phyloP scores from a whole-genome alignment of 2,888 invertebrate species.

The Eledona agricola region DNA sequence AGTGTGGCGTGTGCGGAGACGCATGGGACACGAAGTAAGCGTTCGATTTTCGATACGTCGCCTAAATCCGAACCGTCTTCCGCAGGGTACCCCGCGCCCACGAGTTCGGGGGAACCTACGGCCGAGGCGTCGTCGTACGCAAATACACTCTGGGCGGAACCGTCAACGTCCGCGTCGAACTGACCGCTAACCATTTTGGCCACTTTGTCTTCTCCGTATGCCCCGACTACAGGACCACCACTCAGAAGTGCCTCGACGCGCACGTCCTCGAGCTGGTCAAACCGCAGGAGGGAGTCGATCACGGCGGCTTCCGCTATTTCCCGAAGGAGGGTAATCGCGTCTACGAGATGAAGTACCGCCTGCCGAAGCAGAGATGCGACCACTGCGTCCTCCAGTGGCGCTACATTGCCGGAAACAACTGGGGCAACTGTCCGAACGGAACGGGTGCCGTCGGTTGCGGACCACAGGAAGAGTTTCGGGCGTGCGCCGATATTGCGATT shows the following conservation, averaged over 20 bases:
- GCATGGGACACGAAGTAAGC: conserved; percentile 74
- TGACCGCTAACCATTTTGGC: conserved; percentile 89
- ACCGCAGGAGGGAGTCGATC: conserved; percentile 61
- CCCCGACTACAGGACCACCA: conserved; percentile 74
- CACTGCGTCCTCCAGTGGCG: conserved; percentile 91
- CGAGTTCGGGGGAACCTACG: conserved; percentile 85
- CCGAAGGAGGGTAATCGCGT: conserved; percentile 81
- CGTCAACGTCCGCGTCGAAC: conserved; percentile 79
- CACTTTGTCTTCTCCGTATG: conserved; percentile 88
- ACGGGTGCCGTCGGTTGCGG: conserved; percentile 86
- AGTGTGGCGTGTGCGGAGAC: conserved; percentile 89
- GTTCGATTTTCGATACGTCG: background rate
- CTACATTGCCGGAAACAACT: conserved; percentile 85
- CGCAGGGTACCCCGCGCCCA: conserved; percentile 73
- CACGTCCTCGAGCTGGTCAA: conserved; percentile 69
- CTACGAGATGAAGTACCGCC: conserved; percentile 71
- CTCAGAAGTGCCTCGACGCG: conserved; percentile 81
- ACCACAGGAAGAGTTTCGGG: conserved; percentile 87
- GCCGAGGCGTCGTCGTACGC: conserved; percentile 83
- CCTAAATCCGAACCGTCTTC: conserved; percentile 14
- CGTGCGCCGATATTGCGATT: conserved; percentile 83
- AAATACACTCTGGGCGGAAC: conserved; percentile 74
- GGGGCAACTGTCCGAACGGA: conserved; percentile 79
- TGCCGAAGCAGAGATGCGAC: conserved; percentile 73
- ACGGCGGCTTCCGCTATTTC: conserved; percentile 72